Evolutionary conservation across 1,140 invertebrate species (phyloP), one percentile per base, ranked within the genome.

Genomic region (Ectropis grisescens): DNA sequence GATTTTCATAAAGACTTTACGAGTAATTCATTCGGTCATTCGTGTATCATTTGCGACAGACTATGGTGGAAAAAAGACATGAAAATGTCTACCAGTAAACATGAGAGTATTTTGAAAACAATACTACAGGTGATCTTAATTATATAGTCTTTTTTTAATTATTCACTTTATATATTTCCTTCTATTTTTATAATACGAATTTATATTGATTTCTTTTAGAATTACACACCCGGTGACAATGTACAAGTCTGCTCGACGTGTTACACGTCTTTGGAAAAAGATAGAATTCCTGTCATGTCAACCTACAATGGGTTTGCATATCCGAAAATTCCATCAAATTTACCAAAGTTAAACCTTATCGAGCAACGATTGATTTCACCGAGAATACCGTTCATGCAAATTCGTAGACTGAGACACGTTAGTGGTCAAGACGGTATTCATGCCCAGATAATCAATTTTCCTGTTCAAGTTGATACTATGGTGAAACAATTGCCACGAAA

Each of bases 391-490:
- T 49, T 49, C 29, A 40, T 33, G 33, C 46, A 49, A 15, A 48
- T 43, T 27, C 12, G 45, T 4, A 47, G 39, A 29, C 14, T 37
- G 7, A 22, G 28, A 37, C 48, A 47, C 22, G 25, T 34, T 23
- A 24, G 37, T 29, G 37, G 34, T 26, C 34, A 41, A 11, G 25
- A 27, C 11, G 37, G 41, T 23, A 37, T 45, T 26, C 41, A 40
- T 11, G 47, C 37, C 2, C 41, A 49, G 15, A 34, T 41, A 15
- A 45, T 50, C 22, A 50, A 50, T 41, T 23, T 50, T 33, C 47
- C 47, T 32, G 22, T 46, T 2, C 12, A 25, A 27, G 34, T 46
- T 13, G 14, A 50, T 41, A 45, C 47, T 34, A 46, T 46, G 35
- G 35, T 50, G n/a, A 37, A 24, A 16, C 26, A 31, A 45, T 30